Evolutionary conservation across 2,113 vertebrate genomes (phyloP).

Genomic region (rabbit (Oryctolagus cuniculus)): DNA sequence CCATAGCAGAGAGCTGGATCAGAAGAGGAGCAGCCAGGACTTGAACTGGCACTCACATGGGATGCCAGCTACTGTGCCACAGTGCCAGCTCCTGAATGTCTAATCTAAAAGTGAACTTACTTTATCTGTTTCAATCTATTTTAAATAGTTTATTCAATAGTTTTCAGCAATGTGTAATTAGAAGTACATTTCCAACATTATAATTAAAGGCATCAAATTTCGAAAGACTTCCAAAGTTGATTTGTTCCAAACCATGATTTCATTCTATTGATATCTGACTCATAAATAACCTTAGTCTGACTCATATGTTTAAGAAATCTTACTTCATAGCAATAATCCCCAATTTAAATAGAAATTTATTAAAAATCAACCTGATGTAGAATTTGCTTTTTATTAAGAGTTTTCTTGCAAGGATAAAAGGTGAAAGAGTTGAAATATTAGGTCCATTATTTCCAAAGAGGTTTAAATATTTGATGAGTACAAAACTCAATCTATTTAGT

Average conservation of each 20-base stretch:
- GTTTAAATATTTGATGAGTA: conserved; percentile 26
- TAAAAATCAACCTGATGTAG: conserved; percentile 33
- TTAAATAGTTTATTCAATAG: conserved; percentile 61
- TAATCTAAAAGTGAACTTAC: background rate
- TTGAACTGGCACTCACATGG: too few species aligned
- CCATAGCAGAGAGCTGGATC: too few species aligned
- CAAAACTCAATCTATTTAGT: conserved; percentile 27
- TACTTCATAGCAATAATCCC: background rate
- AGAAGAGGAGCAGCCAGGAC: too few species aligned
- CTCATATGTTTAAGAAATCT: background rate
- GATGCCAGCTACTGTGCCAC: too few species aligned
- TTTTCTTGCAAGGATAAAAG: background rate
- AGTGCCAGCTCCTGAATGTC: background rate
- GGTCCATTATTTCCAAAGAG: conserved; percentile 16
- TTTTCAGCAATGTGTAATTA: conserved; percentile 59
- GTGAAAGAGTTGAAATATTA: background rate
- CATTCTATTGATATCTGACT: conserved; percentile 45
- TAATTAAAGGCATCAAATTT: conserved; percentile 73
- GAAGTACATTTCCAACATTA: conserved; percentile 68
- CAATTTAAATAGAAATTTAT: conserved; percentile 50
- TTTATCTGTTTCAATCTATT: conserved; percentile 37
- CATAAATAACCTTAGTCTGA: conserved; percentile 31
- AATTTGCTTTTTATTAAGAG: background rate
- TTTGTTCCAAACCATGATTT: conserved; percentile 73
- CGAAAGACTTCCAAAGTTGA: conserved; percentile 63